Evolutionary conservation across 2,113 vertebrate genomes (phyloP).

Genomic region (Tonatia bakeri): DNA sequence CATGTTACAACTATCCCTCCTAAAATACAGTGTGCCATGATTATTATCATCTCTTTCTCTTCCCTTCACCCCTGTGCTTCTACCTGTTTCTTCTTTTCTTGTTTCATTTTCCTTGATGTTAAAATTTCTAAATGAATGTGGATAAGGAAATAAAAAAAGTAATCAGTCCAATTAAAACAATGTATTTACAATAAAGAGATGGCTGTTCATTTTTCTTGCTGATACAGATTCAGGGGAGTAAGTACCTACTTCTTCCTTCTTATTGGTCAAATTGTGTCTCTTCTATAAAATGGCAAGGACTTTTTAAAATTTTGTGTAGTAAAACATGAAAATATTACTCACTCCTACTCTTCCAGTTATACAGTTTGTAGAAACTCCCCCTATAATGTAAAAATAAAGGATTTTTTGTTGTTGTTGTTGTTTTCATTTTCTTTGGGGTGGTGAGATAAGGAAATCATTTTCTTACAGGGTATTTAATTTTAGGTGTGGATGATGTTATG

Average conservation of each 20-base stretch:
- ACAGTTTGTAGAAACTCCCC: background rate
- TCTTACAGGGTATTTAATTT: background rate
- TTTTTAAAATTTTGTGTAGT: background rate
- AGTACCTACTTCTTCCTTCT: rapidly evolving
- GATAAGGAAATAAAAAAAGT: background rate
- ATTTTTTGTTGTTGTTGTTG: background rate
- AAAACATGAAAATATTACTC: background rate
- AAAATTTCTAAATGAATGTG: background rate
- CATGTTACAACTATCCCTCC: background rate
- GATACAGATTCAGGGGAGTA: background rate
- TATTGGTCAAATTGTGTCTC: background rate
- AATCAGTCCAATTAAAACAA: background rate
- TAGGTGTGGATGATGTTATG: background rate
- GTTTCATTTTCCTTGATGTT: background rate
- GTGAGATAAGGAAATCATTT: background rate
- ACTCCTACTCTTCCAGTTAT: background rate
- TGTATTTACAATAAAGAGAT: background rate
- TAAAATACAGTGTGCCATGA: background rate
- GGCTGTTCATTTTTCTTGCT: background rate
- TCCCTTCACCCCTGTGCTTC: background rate
- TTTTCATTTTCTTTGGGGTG: background rate
- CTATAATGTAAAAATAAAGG: background rate
- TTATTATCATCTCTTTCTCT: background rate
- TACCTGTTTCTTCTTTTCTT: background rate
- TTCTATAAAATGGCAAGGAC: background rate